phyloP scores from a whole-genome alignment of 2,888 invertebrate species.

The Polydrusus cervinus region DNA sequence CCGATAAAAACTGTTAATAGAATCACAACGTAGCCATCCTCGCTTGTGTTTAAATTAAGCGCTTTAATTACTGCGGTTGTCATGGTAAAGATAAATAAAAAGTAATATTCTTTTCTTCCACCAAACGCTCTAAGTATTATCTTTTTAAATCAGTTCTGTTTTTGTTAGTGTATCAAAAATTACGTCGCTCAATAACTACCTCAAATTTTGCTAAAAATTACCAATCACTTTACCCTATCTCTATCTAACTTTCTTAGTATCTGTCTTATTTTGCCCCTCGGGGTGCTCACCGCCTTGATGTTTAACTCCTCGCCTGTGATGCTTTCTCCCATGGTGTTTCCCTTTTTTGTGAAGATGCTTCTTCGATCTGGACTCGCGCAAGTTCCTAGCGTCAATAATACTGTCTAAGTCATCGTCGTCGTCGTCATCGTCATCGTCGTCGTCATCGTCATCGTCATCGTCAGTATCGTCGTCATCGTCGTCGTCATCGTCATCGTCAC shows the following conservation, averaged over 20 bases:
- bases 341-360: slow-evolving; percentile 60
- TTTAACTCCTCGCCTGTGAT: slow-evolving; percentile 51
- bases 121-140: no score
- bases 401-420: slow-evolving; percentile 80
- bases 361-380: slow-evolving; percentile 86
- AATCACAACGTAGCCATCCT: no score
- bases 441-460: slow-evolving; percentile 78
- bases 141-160: no score
- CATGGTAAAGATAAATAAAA: no score
- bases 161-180: no score
- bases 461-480: slow-evolving; percentile 76
- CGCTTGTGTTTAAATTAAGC: no score
- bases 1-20: no score
- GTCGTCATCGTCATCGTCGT: slow-evolving; percentile 76
- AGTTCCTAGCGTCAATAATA: slow-evolving; percentile 80
- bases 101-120: no score
- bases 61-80: no score
- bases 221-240: slow-evolving; percentile 4
- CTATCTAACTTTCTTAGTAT: slow-evolving; percentile 64
- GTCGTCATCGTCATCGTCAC: slow-evolving; percentile 71
- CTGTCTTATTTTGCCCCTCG: slow-evolving; percentile 61
- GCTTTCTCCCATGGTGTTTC: slow-evolving; percentile 61
- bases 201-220: slow-evolving; percentile 16
- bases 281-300: slow-evolving; percentile 65
- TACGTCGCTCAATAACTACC: no score